Evolutionary conservation across 2,113 vertebrate genomes (phyloP).

Genomic region (Halcyon senegalensis): DNA sequence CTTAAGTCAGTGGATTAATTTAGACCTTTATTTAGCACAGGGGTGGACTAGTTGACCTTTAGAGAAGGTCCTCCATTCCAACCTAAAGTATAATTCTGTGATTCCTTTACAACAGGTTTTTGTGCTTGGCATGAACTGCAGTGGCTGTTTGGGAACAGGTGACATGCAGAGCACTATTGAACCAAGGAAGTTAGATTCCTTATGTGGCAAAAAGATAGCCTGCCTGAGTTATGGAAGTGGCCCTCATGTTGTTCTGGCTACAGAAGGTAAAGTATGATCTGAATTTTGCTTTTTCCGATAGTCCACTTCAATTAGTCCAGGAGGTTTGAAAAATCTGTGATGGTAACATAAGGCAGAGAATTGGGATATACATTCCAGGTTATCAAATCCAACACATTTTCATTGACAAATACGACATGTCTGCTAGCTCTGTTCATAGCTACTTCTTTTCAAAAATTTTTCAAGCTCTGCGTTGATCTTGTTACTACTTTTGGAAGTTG

Average conservation of each 20-base stretch:
- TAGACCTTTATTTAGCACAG: background rate
- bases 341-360: background rate
- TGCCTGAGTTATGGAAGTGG: slow-evolving; percentile 96
- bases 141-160: slow-evolving; percentile 92
- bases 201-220: slow-evolving; percentile 94
- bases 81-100: background rate
- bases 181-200: slow-evolving; percentile 86
- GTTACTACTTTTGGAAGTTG: background rate
- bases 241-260: slow-evolving; percentile 93
- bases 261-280: slow-evolving; percentile 82
- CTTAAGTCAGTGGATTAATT: background rate
- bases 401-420: background rate
- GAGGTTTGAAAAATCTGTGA: background rate
- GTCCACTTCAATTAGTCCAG: background rate
- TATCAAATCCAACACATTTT: background rate
- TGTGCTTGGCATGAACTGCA: slow-evolving; percentile 95
- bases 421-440: background rate
- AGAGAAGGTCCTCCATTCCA: background rate
- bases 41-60: background rate
- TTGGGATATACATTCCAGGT: background rate
- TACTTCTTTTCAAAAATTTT: background rate
- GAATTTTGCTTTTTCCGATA: background rate
- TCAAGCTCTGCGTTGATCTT: background rate
- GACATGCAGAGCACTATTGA: slow-evolving; percentile 94
- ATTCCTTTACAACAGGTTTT: slow-evolving; percentile 85